phyloP scores from a whole-genome alignment of 2,888 invertebrate genomes.

The Miltochrista miniata region DNA sequence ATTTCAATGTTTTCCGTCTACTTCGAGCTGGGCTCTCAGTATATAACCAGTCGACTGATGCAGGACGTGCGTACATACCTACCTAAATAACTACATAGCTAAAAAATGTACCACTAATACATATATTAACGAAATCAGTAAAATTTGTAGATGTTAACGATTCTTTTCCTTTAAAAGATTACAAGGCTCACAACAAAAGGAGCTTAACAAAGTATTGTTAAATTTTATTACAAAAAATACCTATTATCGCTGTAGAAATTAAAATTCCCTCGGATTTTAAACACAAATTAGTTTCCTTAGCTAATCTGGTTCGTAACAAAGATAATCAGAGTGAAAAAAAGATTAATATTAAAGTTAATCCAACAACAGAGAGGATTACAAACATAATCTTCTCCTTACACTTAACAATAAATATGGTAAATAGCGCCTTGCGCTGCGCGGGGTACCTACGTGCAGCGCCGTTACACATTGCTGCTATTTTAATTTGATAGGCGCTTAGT shows the following conservation, averaged over 20 bases:
- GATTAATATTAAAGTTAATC: constrained; percentile 17
- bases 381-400: constrained; percentile 6
- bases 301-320: background rate
- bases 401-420: constrained; percentile 4
- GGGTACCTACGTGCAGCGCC: background rate
- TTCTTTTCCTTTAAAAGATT: too few relatives aligned
- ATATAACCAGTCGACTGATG: too few relatives aligned
- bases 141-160: too few relatives aligned
- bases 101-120: too few relatives aligned
- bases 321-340: background rate
- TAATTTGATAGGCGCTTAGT: background rate
- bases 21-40: too few relatives aligned
- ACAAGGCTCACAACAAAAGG: too few relatives aligned
- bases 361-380: constrained; percentile 7
- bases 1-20: too few relatives aligned
- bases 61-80: too few relatives aligned
- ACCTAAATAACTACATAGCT: too few relatives aligned
- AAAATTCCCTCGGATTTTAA: background rate
- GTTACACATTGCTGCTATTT: constrained; percentile 9
- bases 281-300: background rate
- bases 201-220: too few relatives aligned
- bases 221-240: too few relatives aligned
- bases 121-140: too few relatives aligned
- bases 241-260: background rate
- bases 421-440: constrained; percentile 14